Evolutionary conservation across 2,888 invertebrate genomes (phyloP).

Genomic region (Micropterix aruncella): DNA sequence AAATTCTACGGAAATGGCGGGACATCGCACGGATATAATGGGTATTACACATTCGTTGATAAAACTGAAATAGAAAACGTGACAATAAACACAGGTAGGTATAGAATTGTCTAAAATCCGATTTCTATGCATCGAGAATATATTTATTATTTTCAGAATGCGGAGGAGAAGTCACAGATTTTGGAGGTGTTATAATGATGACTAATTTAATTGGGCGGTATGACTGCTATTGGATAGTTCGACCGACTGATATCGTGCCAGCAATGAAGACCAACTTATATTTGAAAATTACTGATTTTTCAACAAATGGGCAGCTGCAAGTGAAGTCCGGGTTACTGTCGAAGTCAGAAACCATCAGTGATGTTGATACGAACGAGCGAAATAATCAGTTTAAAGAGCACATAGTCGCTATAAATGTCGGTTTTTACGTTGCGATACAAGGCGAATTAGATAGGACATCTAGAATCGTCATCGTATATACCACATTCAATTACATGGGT

Average conservation of each 20-base stretch:
- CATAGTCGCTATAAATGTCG: neutral
- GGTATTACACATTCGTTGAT: neutral
- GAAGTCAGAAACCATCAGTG: neutral
- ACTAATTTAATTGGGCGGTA: neutral
- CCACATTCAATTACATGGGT: neutral
- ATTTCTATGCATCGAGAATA: too few species aligned
- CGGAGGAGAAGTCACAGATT: neutral
- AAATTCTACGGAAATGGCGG: neutral
- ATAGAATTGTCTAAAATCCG: too few species aligned
- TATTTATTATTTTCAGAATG: neutral
- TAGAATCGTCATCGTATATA: neutral
- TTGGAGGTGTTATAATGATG: neutral
- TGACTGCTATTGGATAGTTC: neutral
- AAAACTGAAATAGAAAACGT: neutral
- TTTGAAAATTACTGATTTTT: neutral
- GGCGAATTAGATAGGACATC: neutral
- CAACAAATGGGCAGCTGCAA: neutral
- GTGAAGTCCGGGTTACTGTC: neutral
- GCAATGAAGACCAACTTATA: neutral
- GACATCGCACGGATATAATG: neutral
- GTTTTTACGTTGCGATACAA: neutral
- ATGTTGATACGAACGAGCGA: neutral
- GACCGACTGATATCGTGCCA: neutral
- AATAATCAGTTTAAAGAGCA: neutral
- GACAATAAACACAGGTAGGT: too few species aligned